Base-by-base conservation (phyloP, 2,797 vertebrate species). In the Oreochromis mossambicus region DNA sequence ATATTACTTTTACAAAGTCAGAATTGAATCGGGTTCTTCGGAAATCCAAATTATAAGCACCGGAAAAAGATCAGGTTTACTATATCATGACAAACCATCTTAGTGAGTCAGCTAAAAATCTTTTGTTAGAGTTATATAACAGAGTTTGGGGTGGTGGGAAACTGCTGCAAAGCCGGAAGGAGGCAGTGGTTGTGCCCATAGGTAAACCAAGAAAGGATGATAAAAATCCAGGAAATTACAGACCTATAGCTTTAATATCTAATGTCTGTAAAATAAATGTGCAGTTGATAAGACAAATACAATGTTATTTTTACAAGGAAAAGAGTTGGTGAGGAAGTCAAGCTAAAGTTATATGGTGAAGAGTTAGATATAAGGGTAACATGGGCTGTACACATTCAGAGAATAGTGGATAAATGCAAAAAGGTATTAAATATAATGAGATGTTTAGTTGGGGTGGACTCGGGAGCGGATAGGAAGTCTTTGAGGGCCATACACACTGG, bases 91-190 rank as follows among this genome's bases (percentile, higher is more conserved):
- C 15, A 56, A 56, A 56, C 54, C 54, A 29, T 56, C 24, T 56
- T 15, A 29, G 13, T 56, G 7, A 5, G 24, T 56, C 54, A 29
- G 13, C 24, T 56, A 56, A 56, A 29, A 7, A 56, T 29, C 54
- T 56, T 56, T 29, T 29, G 24, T 56, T 29, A 56, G 13, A 29
- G 54, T 55, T 55, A 3, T 26, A 55, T 26, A 55, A 26, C 24
- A 55, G 54, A 55, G 24, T 55, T 55, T 55, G 24, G 24, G 54
- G 26, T 4, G 54, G 54, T 55, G 24, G 54, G 1, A 55, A 55
- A 55, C 24, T 55, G 54, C 7, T 0, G 24, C 54, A 55, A 55
- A 55, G 24, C 24, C 0, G 2, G 13, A 55, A 55, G 54, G 24
- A 55, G 54, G 3, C 24, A 55, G 52, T 55, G 0, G 24, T 26